These are phyloP conservation scores for Urechis unicinctus DNA, from an alignment of 2,888 invertebrate species.

Conservation along the genomic window DNA sequence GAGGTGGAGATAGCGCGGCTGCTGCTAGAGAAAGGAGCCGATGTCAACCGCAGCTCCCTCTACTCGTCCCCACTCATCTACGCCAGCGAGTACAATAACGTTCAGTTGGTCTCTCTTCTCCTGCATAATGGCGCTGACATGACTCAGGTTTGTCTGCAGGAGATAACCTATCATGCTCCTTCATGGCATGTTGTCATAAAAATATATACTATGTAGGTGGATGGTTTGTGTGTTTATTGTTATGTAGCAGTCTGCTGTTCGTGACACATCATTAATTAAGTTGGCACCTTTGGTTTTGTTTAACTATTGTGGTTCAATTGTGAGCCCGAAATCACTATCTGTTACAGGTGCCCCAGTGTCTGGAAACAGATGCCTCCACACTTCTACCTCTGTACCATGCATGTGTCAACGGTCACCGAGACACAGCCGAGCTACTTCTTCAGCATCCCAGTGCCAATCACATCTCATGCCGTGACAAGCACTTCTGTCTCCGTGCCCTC, in stretches of 20 bases:
- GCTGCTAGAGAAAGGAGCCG: constrained; percentile 7
- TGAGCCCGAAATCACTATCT: too few species aligned
- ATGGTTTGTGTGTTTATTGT: too few species aligned
- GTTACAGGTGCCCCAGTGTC: not conserved
- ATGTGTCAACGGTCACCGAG: constrained; percentile 2
- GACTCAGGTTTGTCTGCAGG: constrained; percentile 8
- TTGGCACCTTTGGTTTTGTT: too few species aligned
- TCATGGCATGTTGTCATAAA: too few species aligned
- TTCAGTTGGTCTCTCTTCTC: constrained; percentile 10
- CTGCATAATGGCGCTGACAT: constrained; percentile 17
- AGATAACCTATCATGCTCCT: too few species aligned
- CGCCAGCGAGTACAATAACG: constrained; percentile 15
- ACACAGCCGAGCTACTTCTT: constrained; percentile 14
- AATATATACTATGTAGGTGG: too few species aligned
- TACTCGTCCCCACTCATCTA: constrained; percentile 15
- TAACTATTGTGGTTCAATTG: too few species aligned
- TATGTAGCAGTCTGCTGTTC: too few species aligned
- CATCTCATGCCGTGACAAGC: constrained; percentile 2
- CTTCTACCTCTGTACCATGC: constrained; percentile 9
- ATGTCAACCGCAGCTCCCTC: constrained; percentile 11
- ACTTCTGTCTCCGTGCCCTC: constrained; percentile 10
- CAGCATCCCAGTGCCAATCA: not conserved
- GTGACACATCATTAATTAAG: too few species aligned
- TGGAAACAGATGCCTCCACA: not conserved
- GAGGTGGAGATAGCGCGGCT: constrained; percentile 7